phyloP scores from a whole-genome alignment of 2,888 invertebrate species.

The Proisotoma minuta region DNA sequence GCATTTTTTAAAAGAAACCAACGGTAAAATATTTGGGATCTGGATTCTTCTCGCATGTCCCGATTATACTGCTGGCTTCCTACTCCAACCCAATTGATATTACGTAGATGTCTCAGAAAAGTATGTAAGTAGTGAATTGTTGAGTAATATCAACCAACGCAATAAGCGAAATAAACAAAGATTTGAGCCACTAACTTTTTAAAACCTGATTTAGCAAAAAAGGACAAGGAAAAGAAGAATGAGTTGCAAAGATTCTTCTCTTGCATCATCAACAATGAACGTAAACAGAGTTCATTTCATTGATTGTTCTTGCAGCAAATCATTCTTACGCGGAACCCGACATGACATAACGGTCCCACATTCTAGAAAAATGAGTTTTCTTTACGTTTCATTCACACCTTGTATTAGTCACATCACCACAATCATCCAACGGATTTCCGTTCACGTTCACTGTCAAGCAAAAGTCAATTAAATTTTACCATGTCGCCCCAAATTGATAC shows the following conservation, averaged over 20 bases:
- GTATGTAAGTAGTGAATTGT: not conserved
- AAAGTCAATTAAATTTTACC: not conserved
- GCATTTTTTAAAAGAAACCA: no score
- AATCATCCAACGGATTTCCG: constrained; percentile 3
- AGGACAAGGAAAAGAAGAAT: no score
- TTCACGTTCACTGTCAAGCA: constrained; percentile 1
- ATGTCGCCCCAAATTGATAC: no score
- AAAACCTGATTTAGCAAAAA: not conserved
- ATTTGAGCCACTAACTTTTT: not conserved
- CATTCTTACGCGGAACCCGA: not conserved
- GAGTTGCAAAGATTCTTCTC: no score
- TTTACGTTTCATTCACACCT: no score
- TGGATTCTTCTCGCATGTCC: no score
- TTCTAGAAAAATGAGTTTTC: not conserved
- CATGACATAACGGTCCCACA: not conserved
- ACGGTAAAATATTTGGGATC: no score
- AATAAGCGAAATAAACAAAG: no score
- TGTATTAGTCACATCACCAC: no score
- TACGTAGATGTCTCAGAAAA: no score
- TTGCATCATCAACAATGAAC: not conserved
- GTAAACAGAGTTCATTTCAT: not conserved
- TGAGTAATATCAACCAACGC: not conserved
- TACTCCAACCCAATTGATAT: no score
- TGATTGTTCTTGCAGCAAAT: not conserved
- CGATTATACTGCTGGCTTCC: no score